A percentile compares a stretch with the other conserved stretches of the same genome.
These are phyloP conservation scores for Drosophila tristis DNA, from an alignment of 1,140 invertebrate genomes.

Conservation along the genomic window DNA sequence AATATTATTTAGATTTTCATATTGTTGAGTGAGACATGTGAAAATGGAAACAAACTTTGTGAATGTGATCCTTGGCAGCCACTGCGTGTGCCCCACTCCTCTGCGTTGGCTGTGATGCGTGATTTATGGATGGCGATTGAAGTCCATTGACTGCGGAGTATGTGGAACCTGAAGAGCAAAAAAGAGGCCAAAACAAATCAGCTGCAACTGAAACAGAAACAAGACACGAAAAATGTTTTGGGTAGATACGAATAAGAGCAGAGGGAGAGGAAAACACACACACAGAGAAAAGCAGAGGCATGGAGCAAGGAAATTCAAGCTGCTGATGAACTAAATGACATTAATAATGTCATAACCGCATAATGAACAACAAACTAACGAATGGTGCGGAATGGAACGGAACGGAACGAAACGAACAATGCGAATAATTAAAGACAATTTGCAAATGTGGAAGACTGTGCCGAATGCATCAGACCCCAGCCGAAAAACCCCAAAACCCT, in stretches of 20 bases:
- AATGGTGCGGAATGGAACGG: background rate
- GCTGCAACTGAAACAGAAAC: conserved; percentile 7
- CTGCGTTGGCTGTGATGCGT: background rate
- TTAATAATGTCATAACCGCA: conserved; percentile 29
- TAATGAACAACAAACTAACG: conserved; percentile 10
- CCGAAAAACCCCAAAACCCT: background rate
- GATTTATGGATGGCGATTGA: conserved; percentile 53
- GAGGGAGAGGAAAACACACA: conserved; percentile 9
- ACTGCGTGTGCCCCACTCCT: too few relatives aligned
- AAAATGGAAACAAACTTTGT: too few relatives aligned
- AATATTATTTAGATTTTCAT: too few relatives aligned
- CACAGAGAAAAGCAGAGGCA: background rate
- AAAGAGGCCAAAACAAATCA: conserved; percentile 20
- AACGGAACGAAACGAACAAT: conserved; percentile 14
- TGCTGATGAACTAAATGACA: conserved; percentile 57
- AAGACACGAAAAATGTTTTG: conserved; percentile 36
- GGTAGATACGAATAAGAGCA: too few relatives aligned
- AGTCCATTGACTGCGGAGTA: conserved; percentile 47
- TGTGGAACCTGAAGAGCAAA: conserved; percentile 3
- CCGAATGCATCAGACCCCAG: background rate
- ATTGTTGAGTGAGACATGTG: too few relatives aligned
- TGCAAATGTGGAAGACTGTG: conserved; percentile 36
- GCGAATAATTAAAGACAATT: conserved; percentile 66
- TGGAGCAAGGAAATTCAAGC: conserved; percentile 43
- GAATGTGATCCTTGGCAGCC: too few relatives aligned